Conservation (phyloP, 1,140 invertebrate genomes). For the Patella vulgata region DNA sequence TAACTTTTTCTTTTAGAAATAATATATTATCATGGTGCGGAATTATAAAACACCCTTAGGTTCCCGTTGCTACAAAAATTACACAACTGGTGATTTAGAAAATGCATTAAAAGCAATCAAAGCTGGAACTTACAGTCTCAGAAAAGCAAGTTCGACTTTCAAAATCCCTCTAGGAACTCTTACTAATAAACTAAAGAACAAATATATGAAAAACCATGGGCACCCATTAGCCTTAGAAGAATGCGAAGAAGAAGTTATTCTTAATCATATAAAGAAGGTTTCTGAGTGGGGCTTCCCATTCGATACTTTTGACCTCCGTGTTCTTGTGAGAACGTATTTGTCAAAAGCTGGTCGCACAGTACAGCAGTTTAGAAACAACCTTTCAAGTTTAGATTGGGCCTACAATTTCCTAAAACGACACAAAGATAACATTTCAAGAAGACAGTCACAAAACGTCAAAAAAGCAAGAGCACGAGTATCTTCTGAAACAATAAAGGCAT, state of each 20-base stretch:
- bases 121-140: too few relatives aligned
- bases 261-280: not conserved
- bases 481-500: too few relatives aligned
- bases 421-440: not conserved
- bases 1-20: too few relatives aligned
- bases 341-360: not conserved
- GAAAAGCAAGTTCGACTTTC: too few relatives aligned
- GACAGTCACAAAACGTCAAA: slow-evolving; percentile 8
- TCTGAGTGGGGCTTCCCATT: slow-evolving; percentile 14
- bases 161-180: slow-evolving; percentile 10
- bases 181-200: slow-evolving; percentile 1
- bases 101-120: too few relatives aligned
- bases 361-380: slow-evolving; percentile 1
- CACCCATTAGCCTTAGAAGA: slow-evolving; percentile 1
- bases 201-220: slow-evolving; percentile 1
- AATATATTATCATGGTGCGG: too few relatives aligned
- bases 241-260: not conserved
- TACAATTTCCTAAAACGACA: too few relatives aligned
- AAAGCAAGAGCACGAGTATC: too few relatives aligned
- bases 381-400: slow-evolving; percentile 4
- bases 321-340: slow-evolving; percentile 10
- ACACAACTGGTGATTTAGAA: too few relatives aligned
- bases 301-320: not conserved
- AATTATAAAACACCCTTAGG: too few relatives aligned
- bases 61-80: too few relatives aligned